Evolutionary conservation across 2,797 vertebrate genomes (phyloP).

Genomic region (Monodelphis domestica): DNA sequence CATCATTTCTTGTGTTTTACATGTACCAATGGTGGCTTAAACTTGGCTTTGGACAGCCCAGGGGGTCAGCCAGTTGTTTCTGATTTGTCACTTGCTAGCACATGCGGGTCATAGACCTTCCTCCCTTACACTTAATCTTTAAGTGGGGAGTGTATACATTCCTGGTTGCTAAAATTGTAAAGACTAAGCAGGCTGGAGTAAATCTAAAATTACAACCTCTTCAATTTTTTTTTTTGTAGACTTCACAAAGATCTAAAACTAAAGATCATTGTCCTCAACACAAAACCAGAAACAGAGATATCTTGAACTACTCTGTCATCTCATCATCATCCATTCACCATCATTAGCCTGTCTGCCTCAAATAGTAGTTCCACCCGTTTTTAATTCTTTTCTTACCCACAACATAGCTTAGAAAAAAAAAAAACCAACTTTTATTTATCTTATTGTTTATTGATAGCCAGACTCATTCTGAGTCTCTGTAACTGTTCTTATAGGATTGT

Average conservation of each 20-base stretch:
- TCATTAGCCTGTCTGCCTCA: background rate
- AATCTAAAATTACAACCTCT: too few relatives aligned
- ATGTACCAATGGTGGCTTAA: too few relatives aligned
- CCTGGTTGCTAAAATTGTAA: too few relatives aligned
- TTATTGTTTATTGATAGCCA: background rate
- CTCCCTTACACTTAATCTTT: too few relatives aligned
- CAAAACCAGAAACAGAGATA: background rate
- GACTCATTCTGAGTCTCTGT: background rate
- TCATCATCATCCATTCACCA: background rate
- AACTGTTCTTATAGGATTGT: background rate
- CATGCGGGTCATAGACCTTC: too few relatives aligned
- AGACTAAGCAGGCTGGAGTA: too few relatives aligned
- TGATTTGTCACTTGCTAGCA: too few relatives aligned
- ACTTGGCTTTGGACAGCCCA: too few relatives aligned
- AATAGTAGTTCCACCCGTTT: background rate
- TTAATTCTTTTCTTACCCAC: background rate
- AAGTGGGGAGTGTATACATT: too few relatives aligned
- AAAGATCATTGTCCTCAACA: background rate
- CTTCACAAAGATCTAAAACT: too few relatives aligned
- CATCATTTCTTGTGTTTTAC: too few relatives aligned
- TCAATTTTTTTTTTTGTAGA: background rate
- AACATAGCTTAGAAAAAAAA: background rate
- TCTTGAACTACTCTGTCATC: background rate
- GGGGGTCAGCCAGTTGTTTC: too few relatives aligned
- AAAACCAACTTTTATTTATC: background rate